Percentiles rank a stretch among this genome's conserved stretches.
phyloP scores from a whole-genome alignment of 2,113 vertebrate genomes.

The Baryphthengus martii region DNA sequence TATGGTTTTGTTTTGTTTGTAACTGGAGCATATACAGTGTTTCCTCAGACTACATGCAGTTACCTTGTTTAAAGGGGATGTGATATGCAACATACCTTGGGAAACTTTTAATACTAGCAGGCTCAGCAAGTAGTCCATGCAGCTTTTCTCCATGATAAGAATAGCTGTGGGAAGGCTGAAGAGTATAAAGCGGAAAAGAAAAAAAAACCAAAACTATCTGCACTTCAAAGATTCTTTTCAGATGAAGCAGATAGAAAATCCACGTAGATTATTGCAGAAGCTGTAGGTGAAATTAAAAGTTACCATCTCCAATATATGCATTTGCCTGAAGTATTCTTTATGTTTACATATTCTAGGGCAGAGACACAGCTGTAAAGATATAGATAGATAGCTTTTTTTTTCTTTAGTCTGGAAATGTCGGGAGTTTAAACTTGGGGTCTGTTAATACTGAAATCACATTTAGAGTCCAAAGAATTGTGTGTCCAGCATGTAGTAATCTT shows the following conservation, averaged over 20 bases:
- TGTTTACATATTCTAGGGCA: neutral
- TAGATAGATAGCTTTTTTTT: neutral
- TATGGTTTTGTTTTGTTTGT: neutral
- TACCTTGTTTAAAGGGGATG: neutral
- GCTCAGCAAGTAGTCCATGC: constrained; percentile 10
- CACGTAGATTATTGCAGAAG: constrained; percentile 30
- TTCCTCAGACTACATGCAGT: neutral
- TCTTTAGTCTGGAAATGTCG: neutral
- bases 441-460: constrained; percentile 6
- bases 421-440: constrained; percentile 4
- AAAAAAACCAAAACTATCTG: neutral
- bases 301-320: constrained; percentile 14
- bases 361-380: neutral
- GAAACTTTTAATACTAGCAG: constrained; percentile 13
- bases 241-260: constrained; percentile 51
- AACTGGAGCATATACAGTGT: neutral
- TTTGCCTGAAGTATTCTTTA: constrained; percentile 45
- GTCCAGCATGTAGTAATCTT: constrained; percentile 55
- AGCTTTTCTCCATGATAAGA: constrained; percentile 11
- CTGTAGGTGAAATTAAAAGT: constrained; percentile 41
- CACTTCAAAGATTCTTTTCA: constrained; percentile 57
- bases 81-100: neutral
- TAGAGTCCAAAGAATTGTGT: constrained; percentile 35
- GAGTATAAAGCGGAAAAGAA: neutral
- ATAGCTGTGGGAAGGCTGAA: constrained; percentile 37